A percentile compares a stretch with the other conserved stretches of the same genome.
phyloP scores from a whole-genome alignment of 2,113 vertebrate species.

The Indicator indicator region DNA sequence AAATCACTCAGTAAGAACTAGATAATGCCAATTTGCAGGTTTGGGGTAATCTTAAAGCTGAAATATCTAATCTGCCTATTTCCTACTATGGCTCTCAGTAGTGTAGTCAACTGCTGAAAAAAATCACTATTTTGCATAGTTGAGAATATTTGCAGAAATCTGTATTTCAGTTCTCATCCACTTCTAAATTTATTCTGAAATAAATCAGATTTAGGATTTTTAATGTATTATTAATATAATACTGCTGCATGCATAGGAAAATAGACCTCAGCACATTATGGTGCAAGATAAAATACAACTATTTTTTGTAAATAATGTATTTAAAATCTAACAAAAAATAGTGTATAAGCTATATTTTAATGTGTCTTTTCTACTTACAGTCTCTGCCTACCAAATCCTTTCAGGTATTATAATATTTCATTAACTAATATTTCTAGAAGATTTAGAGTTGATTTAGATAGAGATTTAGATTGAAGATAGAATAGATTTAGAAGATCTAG shows the following conservation, averaged over 20 bases:
- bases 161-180: neutral
- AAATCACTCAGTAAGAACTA: neutral
- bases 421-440: neutral
- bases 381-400: neutral
- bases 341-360: neutral
- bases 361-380: neutral
- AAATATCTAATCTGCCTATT: neutral
- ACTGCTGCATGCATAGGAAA: neutral
- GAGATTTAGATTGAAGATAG: no score
- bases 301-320: neutral
- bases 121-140: neutral
- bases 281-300: neutral
- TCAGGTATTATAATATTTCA: rapidly evolving
- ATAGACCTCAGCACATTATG: neutral
- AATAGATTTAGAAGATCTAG: neutral
- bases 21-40: neutral
- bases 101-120: neutral
- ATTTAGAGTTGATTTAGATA: neutral
- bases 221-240: neutral
- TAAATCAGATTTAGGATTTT: neutral
- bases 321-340: neutral
- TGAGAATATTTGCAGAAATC: neutral
- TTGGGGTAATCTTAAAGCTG: neutral
- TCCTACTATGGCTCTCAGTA: neutral
- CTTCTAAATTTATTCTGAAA: neutral